phyloP scores from a whole-genome alignment of 2,797 vertebrate genomes.

The Naso thynnoides region DNA sequence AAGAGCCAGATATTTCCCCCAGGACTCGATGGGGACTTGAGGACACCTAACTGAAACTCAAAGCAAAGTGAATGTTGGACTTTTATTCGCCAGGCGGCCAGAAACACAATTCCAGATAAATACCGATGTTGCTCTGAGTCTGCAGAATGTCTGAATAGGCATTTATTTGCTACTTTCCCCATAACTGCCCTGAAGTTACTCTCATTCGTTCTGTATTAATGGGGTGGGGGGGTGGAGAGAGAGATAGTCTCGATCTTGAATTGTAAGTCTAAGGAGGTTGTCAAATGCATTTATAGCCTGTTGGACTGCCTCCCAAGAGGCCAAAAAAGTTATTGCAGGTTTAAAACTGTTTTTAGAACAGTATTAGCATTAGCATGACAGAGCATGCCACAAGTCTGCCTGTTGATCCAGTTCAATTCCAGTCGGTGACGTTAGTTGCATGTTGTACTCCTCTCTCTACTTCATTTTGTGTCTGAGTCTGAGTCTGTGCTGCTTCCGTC shows the following conservation, averaged over 20 bases:
- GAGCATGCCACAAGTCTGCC: no score
- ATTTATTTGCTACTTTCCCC: neutral
- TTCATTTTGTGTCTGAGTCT: no score
- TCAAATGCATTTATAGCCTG: no score
- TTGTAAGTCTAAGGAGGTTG: no score
- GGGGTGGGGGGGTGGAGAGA: neutral
- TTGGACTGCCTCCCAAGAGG: neutral
- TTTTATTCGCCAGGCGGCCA: neutral
- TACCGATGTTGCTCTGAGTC: neutral
- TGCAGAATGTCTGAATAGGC: neutral
- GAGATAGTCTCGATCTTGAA: no score
- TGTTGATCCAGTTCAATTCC: no score
- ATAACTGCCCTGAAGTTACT: neutral
- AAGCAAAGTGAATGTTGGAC: neutral
- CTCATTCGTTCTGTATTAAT: neutral
- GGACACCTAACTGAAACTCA: constrained; percentile 18
- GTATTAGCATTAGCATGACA: no score
- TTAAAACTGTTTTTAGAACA: neutral
- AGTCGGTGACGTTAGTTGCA: no score
- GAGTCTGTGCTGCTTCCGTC: no score
- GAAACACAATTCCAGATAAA: neutral
- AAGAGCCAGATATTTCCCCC: constrained; percentile 17
- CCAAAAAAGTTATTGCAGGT: neutral
- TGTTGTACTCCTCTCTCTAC: no score
- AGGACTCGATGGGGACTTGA: neutral